A percentile compares a stretch with the other conserved stretches of the same genome.
Evolutionary conservation across 1,140 invertebrate species (phyloP).

Genomic region (Neodiprion pinetum): DNA sequence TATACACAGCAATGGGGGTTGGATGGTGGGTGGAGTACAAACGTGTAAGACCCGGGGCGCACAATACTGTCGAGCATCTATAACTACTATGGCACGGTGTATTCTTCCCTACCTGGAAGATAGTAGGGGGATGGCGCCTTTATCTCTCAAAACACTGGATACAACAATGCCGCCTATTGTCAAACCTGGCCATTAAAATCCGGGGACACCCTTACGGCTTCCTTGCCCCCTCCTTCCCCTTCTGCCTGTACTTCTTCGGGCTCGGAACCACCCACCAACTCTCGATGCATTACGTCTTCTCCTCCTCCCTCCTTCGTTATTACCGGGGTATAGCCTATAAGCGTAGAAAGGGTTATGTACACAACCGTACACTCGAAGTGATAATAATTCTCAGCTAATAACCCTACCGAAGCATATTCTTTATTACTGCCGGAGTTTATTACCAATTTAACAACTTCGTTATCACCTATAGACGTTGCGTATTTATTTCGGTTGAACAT

Average conservation of each 20-base stretch:
- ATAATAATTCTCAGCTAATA: conserved; percentile 48
- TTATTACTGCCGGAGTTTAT: neutral
- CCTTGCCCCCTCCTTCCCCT: conserved; percentile 12
- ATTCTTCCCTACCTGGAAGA: neutral
- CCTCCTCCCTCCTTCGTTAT: conserved; percentile 33
- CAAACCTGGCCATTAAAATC: conserved; percentile 54
- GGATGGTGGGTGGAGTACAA: neutral
- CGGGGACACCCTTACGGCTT: conserved; percentile 22
- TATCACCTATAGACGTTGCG: neutral
- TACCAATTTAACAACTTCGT: conserved; percentile 2
- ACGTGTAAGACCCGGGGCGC: neutral
- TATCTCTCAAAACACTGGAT: conserved; percentile 38
- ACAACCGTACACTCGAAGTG: conserved; percentile 27
- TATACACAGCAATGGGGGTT: neutral
- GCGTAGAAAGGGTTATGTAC: conserved; percentile 34
- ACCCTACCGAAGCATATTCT: conserved; percentile 12
- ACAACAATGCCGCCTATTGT: conserved; percentile 39
- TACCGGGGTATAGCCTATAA: conserved; percentile 40
- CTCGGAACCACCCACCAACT: conserved; percentile 6
- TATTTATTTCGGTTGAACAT: too few relatives aligned
- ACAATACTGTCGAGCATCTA: neutral
- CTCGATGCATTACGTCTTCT: conserved; percentile 6
- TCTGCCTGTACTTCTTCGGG: too few relatives aligned
- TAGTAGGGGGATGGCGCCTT: conserved; percentile 28
- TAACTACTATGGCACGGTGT: neutral